phyloP scores from a whole-genome alignment of 1,140 invertebrate species.

The Listronotus bonariensis region DNA sequence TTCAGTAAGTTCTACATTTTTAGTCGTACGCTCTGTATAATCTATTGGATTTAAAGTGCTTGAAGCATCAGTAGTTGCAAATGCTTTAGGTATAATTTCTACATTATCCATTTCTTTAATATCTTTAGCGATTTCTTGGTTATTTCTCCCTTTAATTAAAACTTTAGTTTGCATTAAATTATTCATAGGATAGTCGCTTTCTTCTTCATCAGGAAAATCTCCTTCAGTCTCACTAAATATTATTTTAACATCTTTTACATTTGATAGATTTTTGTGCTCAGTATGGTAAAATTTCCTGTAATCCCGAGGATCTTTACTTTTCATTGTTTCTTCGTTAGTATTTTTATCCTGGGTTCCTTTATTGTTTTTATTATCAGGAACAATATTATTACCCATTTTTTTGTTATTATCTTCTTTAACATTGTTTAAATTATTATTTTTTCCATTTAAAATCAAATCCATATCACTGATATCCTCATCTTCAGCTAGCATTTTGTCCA shows the following conservation, averaged over 20 bases:
- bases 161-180: too few relatives aligned
- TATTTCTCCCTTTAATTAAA: too few relatives aligned
- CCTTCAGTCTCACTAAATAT: constrained; percentile 28
- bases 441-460: constrained; percentile 13
- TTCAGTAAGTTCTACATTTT: not conserved
- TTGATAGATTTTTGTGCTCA: constrained; percentile 19
- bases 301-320: constrained; percentile 5
- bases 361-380: not conserved
- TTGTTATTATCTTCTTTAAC: not conserved
- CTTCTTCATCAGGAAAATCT: constrained; percentile 22
- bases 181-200: not conserved
- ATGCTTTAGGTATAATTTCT: not conserved
- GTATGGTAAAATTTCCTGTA: constrained; percentile 22
- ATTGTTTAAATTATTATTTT: not conserved
- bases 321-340: not conserved
- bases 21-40: not conserved
- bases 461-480: constrained; percentile 17
- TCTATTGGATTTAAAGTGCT: not conserved
- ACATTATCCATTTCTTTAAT: too few relatives aligned
- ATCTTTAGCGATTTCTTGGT: too few relatives aligned
- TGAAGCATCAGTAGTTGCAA: not conserved
- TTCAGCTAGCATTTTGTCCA: not conserved
- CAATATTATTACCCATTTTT: too few relatives aligned
- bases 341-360: not conserved
- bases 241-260: constrained; percentile 23